A percentile compares a stretch with the other conserved stretches of the same genome.
These are phyloP conservation scores for Tetramorium parvispinum DNA, from an alignment of 1,140 invertebrate species.

Conservation along the genomic window DNA sequence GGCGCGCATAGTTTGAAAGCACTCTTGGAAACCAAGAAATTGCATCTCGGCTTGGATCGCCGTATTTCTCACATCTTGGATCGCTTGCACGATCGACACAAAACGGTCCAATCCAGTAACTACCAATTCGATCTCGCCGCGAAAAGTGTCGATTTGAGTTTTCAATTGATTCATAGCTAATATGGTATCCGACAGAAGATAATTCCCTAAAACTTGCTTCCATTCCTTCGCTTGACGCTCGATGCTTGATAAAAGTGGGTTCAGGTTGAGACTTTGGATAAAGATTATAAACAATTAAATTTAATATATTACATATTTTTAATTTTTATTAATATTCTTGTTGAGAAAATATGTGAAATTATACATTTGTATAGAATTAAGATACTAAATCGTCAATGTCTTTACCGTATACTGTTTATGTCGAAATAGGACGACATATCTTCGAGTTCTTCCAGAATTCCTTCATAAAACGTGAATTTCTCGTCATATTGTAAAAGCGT, in stretches of 20 bases:
- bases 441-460: constrained; percentile 90
- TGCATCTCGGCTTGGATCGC: constrained; percentile 91
- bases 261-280: constrained; percentile 87
- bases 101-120: constrained; percentile 92
- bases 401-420: constrained; percentile 87
- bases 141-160: constrained; percentile 87
- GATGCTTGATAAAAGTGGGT: constrained; percentile 88
- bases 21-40: constrained; percentile 87
- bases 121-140: constrained; percentile 88
- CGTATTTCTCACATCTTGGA: constrained; percentile 90
- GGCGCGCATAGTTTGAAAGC: constrained; percentile 77
- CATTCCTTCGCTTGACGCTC: constrained; percentile 90
- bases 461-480: constrained; percentile 93
- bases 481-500: constrained; percentile 92
- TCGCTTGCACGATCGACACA: constrained; percentile 93
- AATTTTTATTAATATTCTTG: background rate
- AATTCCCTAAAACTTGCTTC: constrained; percentile 89
- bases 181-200: constrained; percentile 87
- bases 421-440: constrained; percentile 87
- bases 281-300: background rate
- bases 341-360: background rate
- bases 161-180: constrained; percentile 88
- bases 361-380: background rate
- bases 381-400: background rate
- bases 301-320: background rate